Base-by-base conservation (phyloP, 35 echinoderm and acorn worm genomes). In the Hemicentrotus pulcherrimus region DNA sequence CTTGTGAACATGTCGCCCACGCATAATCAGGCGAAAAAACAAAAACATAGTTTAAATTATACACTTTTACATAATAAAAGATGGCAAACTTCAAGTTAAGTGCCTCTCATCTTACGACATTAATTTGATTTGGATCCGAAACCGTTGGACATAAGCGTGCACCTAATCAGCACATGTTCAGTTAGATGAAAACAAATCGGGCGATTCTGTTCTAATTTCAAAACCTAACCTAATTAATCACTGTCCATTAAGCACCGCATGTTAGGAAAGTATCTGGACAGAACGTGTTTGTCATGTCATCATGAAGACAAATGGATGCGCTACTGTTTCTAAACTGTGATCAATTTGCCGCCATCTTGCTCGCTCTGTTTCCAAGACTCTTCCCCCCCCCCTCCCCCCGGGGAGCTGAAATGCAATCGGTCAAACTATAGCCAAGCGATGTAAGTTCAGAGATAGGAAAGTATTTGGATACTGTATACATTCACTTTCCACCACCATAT, bases 251-350 rank as follows among this genome's bases (percentile, higher is more conserved):
- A 78, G 65, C 19, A 28, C 65, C 19, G 24, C 6, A 28, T 28
- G 65, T 7, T 55, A 8, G 65, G 19, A 78, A n/a, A 22, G 28
- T 7, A 78, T 6, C 19, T 78, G 65, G 7, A 78, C 65, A 78
- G 28, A n/a, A 28, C 28, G 22, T 78, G 19, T n/a, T 78, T 78
- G 65, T n/a, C 19, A 78, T 22, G 65, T n/a, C 19, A 78, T 78
- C n/a, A 78, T 78, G 19, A 78, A 78, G 65, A 78, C 28, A 78
- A 78, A 78, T 78, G 65, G 65, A 78, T 78, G 65, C 28, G 65
- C 65, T 78, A 78, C 65, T 78, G 65, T 22, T 22, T 78, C 65
- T 78, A 78, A 78, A 78, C 65, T 78, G 65, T 78, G 65, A 78
- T 78, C 65, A 78, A 78, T 78, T 28, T 28, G 16, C 61, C 6